Evolutionary conservation across 1,140 invertebrate genomes (phyloP).

Genomic region (Forficula auricularia): DNA sequence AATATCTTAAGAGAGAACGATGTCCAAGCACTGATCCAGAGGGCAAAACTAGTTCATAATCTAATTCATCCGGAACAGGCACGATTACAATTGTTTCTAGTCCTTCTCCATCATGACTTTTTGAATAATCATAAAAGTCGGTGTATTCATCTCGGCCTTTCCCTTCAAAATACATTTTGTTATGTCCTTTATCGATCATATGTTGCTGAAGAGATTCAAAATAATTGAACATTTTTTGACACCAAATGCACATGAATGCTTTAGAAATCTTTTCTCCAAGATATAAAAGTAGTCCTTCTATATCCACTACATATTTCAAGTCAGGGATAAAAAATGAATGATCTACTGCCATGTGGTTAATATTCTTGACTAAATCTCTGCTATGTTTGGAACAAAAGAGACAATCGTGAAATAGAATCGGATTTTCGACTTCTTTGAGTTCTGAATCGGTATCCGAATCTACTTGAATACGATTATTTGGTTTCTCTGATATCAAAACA

Average conservation of each 20-base stretch:
- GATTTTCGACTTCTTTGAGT: constrained; percentile 47
- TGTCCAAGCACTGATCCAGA: constrained; percentile 81
- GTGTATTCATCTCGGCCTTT: constrained; percentile 70
- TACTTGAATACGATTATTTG: background rate
- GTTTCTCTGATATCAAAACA: constrained; percentile 1
- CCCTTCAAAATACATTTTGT: constrained; percentile 79
- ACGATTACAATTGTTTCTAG: constrained; percentile 29
- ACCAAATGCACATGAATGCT: constrained; percentile 85
- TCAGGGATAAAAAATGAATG: constrained; percentile 97
- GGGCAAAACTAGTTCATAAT: constrained; percentile 71
- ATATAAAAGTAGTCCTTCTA: constrained; percentile 72
- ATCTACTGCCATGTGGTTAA: constrained; percentile 75
- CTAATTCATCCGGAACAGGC: constrained; percentile 47
- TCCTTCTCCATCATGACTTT: constrained; percentile 52
- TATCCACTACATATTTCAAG: constrained; percentile 69
- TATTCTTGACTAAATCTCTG: constrained; percentile 54
- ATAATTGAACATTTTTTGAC: constrained; percentile 58
- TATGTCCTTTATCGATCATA: constrained; percentile 91
- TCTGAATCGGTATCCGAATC: constrained; percentile 42
- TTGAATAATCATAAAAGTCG: constrained; percentile 86
- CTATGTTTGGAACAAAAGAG: constrained; percentile 76
- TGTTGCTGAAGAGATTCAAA: constrained; percentile 61
- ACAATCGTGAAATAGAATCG: constrained; percentile 57
- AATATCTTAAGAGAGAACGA: constrained; percentile 62
- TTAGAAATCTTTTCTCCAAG: constrained; percentile 70